Evolutionary conservation across 2,888 invertebrate species (phyloP).

Genomic region (Yponomeuta plumbellus): DNA sequence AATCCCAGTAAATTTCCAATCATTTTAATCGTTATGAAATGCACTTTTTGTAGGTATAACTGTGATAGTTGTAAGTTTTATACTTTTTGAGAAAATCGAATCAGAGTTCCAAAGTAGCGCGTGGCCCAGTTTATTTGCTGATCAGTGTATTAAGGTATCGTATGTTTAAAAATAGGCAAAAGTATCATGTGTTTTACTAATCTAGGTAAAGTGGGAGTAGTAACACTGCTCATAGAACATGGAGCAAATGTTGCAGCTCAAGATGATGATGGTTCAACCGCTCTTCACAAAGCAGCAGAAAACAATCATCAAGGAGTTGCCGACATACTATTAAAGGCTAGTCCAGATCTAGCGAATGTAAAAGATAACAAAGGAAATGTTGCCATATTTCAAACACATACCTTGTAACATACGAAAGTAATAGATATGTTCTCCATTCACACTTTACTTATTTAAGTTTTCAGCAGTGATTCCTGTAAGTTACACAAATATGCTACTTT

Average conservation of each 20-base stretch:
- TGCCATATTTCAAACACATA: conserved; percentile 6
- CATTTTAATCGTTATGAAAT: too few relatives aligned
- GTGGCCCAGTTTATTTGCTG: too few relatives aligned
- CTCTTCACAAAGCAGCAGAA: conserved; percentile 84
- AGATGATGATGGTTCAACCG: conserved; percentile 89
- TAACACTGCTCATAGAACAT: conserved; percentile 78
- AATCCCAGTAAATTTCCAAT: too few relatives aligned
- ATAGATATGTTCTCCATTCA: background rate
- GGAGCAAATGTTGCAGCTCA: conserved; percentile 79
- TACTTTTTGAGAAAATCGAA: too few relatives aligned
- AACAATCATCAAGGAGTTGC: conserved; percentile 68
- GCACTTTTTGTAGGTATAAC: too few relatives aligned
- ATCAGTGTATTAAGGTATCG: too few relatives aligned
- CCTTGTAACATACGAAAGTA: background rate
- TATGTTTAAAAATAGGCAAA: too few relatives aligned
- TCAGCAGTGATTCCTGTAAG: too few relatives aligned
- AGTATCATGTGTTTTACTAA: background rate
- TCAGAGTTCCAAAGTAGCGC: too few relatives aligned
- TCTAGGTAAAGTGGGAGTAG: conserved; percentile 79
- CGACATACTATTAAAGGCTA: conserved; percentile 51
- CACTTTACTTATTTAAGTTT: too few relatives aligned
- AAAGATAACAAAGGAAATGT: conserved; percentile 61
- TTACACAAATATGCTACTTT: background rate
- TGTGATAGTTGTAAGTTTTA: too few relatives aligned
- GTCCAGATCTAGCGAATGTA: conserved; percentile 46